Percentiles rank a stretch among this genome's conserved stretches.
Evolutionary conservation across 2,797 vertebrate genomes (phyloP).

Genomic region (Macropus fuliginosus): DNA sequence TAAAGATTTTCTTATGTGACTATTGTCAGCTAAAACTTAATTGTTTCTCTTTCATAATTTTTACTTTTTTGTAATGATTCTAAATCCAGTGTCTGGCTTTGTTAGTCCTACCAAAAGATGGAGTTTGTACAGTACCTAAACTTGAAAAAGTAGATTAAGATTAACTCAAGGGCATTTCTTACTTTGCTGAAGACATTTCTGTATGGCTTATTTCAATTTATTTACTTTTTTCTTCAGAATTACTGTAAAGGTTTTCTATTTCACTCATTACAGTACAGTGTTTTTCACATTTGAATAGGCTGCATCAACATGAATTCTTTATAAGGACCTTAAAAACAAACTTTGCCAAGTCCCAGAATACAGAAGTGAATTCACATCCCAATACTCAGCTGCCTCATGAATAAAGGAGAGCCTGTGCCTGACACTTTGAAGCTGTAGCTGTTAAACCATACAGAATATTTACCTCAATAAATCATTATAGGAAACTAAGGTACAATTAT

Average conservation of each 20-base stretch:
- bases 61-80: conserved; percentile 76
- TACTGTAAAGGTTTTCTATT: conserved; percentile 88
- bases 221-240: conserved; percentile 86
- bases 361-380: conserved; percentile 90
- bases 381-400: conserved; percentile 87
- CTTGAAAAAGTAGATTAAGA: conserved; percentile 72
- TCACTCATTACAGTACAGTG: conserved; percentile 85
- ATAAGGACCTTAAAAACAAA: conserved; percentile 89
- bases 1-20: conserved; percentile 65
- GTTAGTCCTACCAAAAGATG: conserved; percentile 68
- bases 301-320: conserved; percentile 90
- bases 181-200: conserved; percentile 83
- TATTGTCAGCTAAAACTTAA: conserved; percentile 76
- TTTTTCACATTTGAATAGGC: conserved; percentile 90
- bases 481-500: conserved; percentile 91
- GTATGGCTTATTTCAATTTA: conserved; percentile 85
- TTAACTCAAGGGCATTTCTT: conserved; percentile 78
- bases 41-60: conserved; percentile 73
- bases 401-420: conserved; percentile 90
- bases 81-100: conserved; percentile 71
- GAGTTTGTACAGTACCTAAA: conserved; percentile 56
- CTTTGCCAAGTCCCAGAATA: conserved; percentile 89
- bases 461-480: conserved; percentile 92
- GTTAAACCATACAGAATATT: conserved; percentile 92
- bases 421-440: conserved; percentile 89